Evolutionary conservation across 2,113 vertebrate genomes (phyloP).

Genomic region (Rissa tridactyla): DNA sequence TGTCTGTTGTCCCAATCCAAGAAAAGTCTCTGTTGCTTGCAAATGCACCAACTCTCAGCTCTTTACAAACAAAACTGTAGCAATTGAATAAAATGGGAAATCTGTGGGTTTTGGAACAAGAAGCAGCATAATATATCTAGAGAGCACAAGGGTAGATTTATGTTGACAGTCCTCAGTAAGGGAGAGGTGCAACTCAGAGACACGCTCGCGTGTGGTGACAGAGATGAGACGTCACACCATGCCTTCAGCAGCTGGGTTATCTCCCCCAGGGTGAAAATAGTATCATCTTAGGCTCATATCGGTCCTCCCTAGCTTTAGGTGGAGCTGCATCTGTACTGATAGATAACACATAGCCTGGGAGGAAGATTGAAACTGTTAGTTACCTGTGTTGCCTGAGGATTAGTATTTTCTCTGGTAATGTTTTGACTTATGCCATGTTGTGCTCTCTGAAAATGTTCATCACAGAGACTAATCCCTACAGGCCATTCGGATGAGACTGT

Average conservation of each 20-base stretch:
- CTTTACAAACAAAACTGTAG: background rate
- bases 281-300: background rate
- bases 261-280: background rate
- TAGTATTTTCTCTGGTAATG: background rate
- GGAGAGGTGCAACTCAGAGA: background rate
- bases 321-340: background rate
- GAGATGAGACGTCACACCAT: background rate
- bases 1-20: background rate
- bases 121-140: background rate
- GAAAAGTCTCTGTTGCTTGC: background rate
- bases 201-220: rapidly evolving
- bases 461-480: background rate
- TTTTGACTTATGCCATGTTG: background rate
- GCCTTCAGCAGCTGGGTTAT: background rate
- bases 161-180: background rate
- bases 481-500: background rate
- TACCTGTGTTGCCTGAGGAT: rapidly evolving
- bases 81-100: background rate
- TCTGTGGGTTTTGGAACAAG: background rate
- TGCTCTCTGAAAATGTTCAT: background rate
- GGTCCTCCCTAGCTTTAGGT: background rate
- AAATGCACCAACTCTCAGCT: background rate
- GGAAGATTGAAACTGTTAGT: background rate
- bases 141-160: background rate
- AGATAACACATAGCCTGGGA: background rate